Percentiles rank a stretch among this genome's conserved stretches.
Conservation (phyloP, 2,888 invertebrate genomes). For the Erebia aethiops region DNA sequence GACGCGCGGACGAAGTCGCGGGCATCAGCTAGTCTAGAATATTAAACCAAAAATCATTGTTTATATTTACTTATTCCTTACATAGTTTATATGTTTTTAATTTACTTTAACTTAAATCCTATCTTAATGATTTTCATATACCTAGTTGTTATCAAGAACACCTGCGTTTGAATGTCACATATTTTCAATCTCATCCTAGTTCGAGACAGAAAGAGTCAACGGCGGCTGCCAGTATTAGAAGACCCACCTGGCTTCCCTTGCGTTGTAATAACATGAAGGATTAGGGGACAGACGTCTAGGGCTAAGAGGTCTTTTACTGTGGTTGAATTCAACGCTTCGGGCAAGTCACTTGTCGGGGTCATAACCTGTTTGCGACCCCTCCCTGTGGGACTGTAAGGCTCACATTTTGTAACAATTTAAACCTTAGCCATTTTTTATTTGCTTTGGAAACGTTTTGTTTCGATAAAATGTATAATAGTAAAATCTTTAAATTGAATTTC, state of each 20-base stretch:
- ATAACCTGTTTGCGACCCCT: constrained; percentile 83
- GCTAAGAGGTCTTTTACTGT: constrained; percentile 58
- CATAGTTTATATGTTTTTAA: no score
- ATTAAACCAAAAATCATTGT: no score
- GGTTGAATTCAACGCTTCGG: constrained; percentile 71
- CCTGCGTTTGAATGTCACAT: constrained; percentile 52
- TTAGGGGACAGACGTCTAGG: constrained; percentile 50
- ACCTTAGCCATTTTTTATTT: constrained; percentile 41
- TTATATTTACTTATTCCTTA: no score
- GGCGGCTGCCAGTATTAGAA: constrained; percentile 53
- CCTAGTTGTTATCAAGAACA: constrained; percentile 35
- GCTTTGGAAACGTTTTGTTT: constrained; percentile 21
- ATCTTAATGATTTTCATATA: constrained; percentile 3
- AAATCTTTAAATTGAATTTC: background rate
- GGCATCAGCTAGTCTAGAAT: no score
- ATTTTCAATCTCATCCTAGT: constrained; percentile 78
- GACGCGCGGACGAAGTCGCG: no score
- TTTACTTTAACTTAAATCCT: no score
- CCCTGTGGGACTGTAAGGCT: constrained; percentile 70
- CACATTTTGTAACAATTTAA: constrained; percentile 73
- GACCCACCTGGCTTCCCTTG: constrained; percentile 50
- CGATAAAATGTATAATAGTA: background rate
- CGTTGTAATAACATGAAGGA: constrained; percentile 39
- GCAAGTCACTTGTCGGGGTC: constrained; percentile 82
- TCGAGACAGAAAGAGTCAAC: constrained; percentile 69